Evolutionary conservation across 2,113 vertebrate species (phyloP), one percentile per base, ranked within the genome.

Genomic region (Myrmophylax atrothorax): DNA sequence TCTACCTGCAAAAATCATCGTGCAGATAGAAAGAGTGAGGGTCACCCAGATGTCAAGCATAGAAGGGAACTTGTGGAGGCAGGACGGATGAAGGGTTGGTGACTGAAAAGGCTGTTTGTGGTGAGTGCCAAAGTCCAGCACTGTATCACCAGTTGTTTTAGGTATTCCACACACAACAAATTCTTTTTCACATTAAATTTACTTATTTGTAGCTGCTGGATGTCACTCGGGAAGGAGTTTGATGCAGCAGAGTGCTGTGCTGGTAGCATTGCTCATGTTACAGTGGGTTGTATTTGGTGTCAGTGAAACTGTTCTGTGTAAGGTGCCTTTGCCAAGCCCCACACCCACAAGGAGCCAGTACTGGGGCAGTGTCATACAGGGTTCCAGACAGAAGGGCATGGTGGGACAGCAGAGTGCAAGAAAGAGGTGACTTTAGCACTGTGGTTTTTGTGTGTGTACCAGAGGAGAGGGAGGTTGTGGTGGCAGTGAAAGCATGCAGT

Each of bases 281-380:
- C 0, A n/a, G 35, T 0, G 9, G 26, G 28, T 3, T 68, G 4
- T 37, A 5, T 25, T 77, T 78, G 60, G 22, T 74, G 29, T 12
- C 1, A 3, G 49, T 56, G 75, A 42, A 74, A 22, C 38, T 46
- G 18, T 12, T 40, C 44, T 72, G 28, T 31, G 12, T 15, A 7
- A 46, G 69, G 15, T 38, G n/a, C 38, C 60, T 60, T 46, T 58
- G n/a, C 42, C 49, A 29, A 60, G 38, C 12, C 46, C 8, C 2
- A 3, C 25, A 8, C 8, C 55, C 62, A 0, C 10, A 40, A 63
- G 26, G 19, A 46, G 49, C 50, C 37, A 23, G 5, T 38, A 5
- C 2, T 0, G 0, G 24, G 15, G 23, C 8, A 0, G 12, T n/a
- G 59, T 10, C 66, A 23, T 2, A 4, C 1, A 24, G 44, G 19